Base-by-base conservation (phyloP, 1,140 invertebrate species). In the Bombus confusus region DNA sequence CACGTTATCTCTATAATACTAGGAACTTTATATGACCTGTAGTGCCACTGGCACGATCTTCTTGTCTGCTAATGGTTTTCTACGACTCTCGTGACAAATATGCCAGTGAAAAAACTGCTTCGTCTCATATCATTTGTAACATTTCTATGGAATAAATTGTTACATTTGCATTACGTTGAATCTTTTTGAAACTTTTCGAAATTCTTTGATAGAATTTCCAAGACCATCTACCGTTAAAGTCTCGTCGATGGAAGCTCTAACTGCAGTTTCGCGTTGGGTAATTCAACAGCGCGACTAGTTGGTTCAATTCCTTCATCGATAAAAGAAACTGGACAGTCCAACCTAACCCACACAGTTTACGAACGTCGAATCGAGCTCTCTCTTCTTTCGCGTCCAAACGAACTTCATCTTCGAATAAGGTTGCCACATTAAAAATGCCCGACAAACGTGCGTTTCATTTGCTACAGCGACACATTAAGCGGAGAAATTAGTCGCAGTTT, bases 401-500 rank as follows among this genome's bases (percentile, higher is more conserved):
- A 47, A 6, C 25, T n/a, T 12, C 37, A 41, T n/a, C 68, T 76
- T 66, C 41, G 22, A 41, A 62, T 3, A n/a, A 1, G 13, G 31
- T 25, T n/a, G 0, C 37, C 13, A 22, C 28, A 8, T 71, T 68
- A 37, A 66, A 79, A 79, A 71, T 18, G 52, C 18, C 12, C 52
- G 31, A 6, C 31, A 28, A 57, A 39, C 80, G 47, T 39, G 52
- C 69, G 39, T 81, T 41, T 41, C 22, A 34, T 25, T 72, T 28
- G 34, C 37, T 28, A 39, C 25, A 13, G 41, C 28, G 47, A 10
- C 22, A 43, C 75, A 66, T 57, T 62, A 59, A 77, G 10, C n/a
- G 41, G 31, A 68, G 66, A 84, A 79, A 79, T 84, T 84, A 79
- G 76, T 62, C 37, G 66, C 25, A 62, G 22, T 79, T 79, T 84